These are phyloP conservation scores for Tetragnatha versicolor DNA, from an alignment of 1,140 invertebrate genomes.

Conservation along the genomic window DNA sequence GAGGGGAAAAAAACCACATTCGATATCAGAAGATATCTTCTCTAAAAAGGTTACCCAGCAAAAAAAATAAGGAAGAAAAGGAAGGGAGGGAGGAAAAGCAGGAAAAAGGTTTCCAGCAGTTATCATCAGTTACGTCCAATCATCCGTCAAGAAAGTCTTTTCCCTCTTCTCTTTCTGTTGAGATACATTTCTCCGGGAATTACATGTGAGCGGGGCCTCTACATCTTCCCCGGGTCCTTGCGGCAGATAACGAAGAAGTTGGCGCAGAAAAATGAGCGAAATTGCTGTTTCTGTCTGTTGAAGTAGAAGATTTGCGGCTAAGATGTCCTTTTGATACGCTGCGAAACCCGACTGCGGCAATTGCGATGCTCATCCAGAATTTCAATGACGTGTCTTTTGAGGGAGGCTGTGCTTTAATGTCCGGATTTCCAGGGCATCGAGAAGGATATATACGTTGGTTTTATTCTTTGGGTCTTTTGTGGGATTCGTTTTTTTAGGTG, in stretches of 20 bases:
- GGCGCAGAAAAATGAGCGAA: constrained; percentile 8
- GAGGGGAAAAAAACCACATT: not conserved
- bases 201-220: constrained; percentile 12
- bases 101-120: constrained; percentile 31
- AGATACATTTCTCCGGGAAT: constrained; percentile 31
- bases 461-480: too few species aligned
- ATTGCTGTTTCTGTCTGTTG: constrained; percentile 3
- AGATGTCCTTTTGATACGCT: not conserved
- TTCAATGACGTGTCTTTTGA: not conserved
- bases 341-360: not conserved
- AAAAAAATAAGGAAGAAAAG: not conserved
- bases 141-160: constrained; percentile 37
- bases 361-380: not conserved
- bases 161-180: constrained; percentile 1
- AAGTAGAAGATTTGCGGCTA: not conserved
- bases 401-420: not conserved
- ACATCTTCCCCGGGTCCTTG: not conserved
- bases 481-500: too few species aligned
- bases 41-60: constrained; percentile 13
- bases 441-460: too few species aligned
- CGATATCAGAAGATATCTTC: constrained; percentile 33
- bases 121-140: constrained; percentile 45
- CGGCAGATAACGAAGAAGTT: constrained; percentile 14
- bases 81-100: constrained; percentile 14
- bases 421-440: too few species aligned